Percentiles rank a stretch among this genome's conserved stretches.
These are phyloP conservation scores for Grammomys surdaster DNA, from an alignment of 2,113 vertebrate genomes.

Conservation along the genomic window DNA sequence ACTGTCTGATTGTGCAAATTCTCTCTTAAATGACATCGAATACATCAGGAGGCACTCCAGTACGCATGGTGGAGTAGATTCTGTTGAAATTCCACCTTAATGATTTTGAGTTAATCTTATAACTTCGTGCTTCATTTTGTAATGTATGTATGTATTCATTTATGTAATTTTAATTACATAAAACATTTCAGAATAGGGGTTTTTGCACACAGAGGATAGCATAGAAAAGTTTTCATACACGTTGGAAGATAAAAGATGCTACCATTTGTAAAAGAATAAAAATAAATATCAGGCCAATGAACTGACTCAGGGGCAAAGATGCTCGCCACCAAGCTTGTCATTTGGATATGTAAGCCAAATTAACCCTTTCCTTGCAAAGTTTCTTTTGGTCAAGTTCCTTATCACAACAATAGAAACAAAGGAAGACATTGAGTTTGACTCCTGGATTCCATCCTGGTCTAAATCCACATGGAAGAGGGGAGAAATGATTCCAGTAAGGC, in stretches of 20 bases:
- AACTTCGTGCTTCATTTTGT: slow-evolving; percentile 11
- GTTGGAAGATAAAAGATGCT: not conserved
- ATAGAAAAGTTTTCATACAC: not conserved
- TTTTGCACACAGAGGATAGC: not conserved
- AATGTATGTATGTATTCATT: too few species aligned
- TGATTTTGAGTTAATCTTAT: not conserved
- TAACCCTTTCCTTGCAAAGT: not conserved
- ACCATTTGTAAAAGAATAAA: not conserved
- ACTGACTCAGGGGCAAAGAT: not conserved
- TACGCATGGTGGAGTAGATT: not conserved
- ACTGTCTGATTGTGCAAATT: not conserved
- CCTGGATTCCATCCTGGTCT: not conserved
- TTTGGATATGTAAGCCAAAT: not conserved
- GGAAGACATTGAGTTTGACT: not conserved
- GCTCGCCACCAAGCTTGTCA: not conserved
- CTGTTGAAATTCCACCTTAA: not conserved
- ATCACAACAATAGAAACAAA: not conserved
- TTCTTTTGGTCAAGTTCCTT: not conserved
- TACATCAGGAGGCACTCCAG: not conserved
- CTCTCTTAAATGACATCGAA: not conserved
- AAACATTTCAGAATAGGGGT: not conserved
- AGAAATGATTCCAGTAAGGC: not conserved
- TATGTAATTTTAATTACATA: not conserved
- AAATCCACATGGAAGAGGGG: too few species aligned
- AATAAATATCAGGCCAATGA: not conserved